phyloP scores from a whole-genome alignment of 2,797 vertebrate species.

The Melanotaenia parkinsoni region DNA sequence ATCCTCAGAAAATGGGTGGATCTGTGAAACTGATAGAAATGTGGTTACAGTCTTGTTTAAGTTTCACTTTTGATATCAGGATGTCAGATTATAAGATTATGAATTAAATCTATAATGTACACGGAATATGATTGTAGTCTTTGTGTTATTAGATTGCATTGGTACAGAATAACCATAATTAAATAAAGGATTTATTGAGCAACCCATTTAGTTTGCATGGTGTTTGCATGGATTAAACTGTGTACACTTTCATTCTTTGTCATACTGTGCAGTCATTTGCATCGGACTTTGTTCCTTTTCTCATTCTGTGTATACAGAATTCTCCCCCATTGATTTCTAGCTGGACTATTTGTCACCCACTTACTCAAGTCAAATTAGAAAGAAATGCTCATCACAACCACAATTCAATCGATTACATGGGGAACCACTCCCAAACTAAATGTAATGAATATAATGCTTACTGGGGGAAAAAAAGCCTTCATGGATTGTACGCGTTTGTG shows the following conservation, averaged over 20 bases:
- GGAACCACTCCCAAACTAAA: slow-evolving; percentile 67
- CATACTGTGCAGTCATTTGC: slow-evolving; percentile 66
- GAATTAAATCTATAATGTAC: slow-evolving; percentile 66
- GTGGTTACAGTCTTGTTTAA: slow-evolving; percentile 31
- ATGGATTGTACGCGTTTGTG: slow-evolving; percentile 71
- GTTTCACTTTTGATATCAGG: slow-evolving; percentile 25
- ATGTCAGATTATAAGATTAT: slow-evolving; percentile 39
- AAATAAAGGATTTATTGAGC: slow-evolving; percentile 64
- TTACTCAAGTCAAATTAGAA: slow-evolving; percentile 83
- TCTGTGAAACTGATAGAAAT: slow-evolving; percentile 33
- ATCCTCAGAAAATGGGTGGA: neutral
- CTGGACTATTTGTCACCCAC: slow-evolving; percentile 81
- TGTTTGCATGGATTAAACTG: slow-evolving; percentile 57
- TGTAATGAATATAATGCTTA: slow-evolving; percentile 80
- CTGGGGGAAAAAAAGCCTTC: slow-evolving; percentile 59
- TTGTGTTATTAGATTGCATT: slow-evolving; percentile 60
- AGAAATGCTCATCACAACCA: slow-evolving; percentile 67
- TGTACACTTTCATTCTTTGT: slow-evolving; percentile 48
- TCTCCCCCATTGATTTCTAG: slow-evolving; percentile 80
- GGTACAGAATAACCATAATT: slow-evolving; percentile 57
- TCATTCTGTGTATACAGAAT: slow-evolving; percentile 69
- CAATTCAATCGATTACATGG: slow-evolving; percentile 74
- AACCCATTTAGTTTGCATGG: slow-evolving; percentile 55
- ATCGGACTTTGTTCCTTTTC: slow-evolving; percentile 44
- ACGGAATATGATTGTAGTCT: slow-evolving; percentile 46